Conservation (phyloP, 35 echinoderm and acorn worm species). For the Apostichopus californicus region DNA sequence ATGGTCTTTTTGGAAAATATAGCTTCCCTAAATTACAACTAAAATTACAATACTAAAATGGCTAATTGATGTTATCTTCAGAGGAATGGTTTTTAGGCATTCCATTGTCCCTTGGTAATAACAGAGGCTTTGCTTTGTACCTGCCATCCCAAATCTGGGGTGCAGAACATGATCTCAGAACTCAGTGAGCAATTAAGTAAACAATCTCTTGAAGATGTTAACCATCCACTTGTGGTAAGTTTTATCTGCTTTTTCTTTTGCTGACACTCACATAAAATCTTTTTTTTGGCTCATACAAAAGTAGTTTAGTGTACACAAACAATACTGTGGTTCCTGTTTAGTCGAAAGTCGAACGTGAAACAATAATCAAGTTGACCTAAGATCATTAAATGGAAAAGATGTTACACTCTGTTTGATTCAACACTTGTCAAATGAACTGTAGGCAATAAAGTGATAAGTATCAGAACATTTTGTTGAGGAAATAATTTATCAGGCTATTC, state of each 20-base stretch:
- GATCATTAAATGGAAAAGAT: too few relatives aligned
- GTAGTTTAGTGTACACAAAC: too few relatives aligned
- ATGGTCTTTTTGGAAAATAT: neutral
- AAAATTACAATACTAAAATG: neutral
- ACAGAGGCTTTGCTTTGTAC: neutral
- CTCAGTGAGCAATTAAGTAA: conserved; percentile 56
- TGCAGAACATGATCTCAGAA: conserved; percentile 53
- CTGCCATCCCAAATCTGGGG: conserved; percentile 45
- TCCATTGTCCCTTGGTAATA: neutral
- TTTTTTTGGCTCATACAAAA: too few relatives aligned
- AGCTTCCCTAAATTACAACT: neutral
- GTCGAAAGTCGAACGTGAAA: too few relatives aligned
- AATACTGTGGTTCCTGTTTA: too few relatives aligned
- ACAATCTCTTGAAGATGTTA: conserved; percentile 55
- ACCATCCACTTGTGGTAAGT: conserved; percentile 26
- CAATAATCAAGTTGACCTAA: too few relatives aligned
- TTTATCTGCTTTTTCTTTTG: neutral
- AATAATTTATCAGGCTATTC: too few relatives aligned
- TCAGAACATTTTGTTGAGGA: too few relatives aligned
- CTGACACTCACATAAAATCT: too few relatives aligned
- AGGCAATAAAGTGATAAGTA: too few relatives aligned
- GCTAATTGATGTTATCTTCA: neutral
- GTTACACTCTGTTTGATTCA: too few relatives aligned
- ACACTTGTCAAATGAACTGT: too few relatives aligned
- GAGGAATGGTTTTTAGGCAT: neutral